These are phyloP conservation scores for Aplodontia rufa DNA, from an alignment of 2,113 vertebrate genomes.

Conservation along the genomic window DNA sequence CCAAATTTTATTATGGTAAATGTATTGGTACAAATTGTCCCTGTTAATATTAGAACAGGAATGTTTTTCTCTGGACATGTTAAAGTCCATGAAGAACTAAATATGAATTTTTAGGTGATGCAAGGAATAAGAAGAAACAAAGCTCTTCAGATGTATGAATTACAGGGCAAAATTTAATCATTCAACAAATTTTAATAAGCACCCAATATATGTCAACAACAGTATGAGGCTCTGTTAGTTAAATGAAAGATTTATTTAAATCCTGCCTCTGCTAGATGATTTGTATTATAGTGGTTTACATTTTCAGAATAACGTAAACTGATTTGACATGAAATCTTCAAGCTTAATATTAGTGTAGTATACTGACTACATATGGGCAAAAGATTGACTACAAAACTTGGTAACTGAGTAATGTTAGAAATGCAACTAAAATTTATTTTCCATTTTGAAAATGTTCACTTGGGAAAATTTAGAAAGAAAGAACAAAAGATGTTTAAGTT, in stretches of 20 bases:
- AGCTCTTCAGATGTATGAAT: not conserved
- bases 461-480: conserved; percentile 30
- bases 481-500: conserved; percentile 3
- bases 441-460: not conserved
- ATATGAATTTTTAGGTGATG: conserved; percentile 17
- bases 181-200: conserved; percentile 1
- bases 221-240: conserved; percentile 12
- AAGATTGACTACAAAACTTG: not conserved
- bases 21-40: conserved; percentile 12
- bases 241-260: conserved; percentile 14
- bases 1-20: conserved; percentile 3
- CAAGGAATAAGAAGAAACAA: not conserved
- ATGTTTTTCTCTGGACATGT: not conserved
- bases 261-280: not conserved
- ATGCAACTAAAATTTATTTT: not conserved
- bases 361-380: not conserved
- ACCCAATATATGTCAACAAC: not conserved
- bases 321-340: conserved; percentile 27
- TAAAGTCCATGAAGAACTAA: not conserved
- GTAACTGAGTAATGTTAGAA: not conserved
- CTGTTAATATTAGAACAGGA: conserved; percentile 32
- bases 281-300: not conserved
- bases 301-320: conserved; percentile 34
- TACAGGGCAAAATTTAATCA: not conserved
- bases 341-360: not conserved